phyloP scores from a whole-genome alignment of 2,113 vertebrate species.

The Gallinago paraguaiae region DNA sequence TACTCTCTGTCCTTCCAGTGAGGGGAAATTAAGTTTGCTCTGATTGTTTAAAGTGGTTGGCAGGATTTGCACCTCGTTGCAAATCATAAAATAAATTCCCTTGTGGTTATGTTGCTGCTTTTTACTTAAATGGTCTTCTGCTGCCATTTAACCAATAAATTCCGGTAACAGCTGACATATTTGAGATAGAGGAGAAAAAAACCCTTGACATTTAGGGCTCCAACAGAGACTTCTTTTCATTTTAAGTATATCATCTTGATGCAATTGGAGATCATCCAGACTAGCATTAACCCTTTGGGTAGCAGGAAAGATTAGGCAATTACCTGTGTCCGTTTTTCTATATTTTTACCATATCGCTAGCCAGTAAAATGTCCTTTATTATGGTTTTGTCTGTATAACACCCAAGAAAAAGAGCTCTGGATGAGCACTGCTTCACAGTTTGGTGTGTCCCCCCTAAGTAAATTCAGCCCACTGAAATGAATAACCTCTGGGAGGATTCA shows the following conservation, averaged over 20 bases:
- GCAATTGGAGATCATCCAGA: background rate
- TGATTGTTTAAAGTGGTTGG: slow-evolving; percentile 46
- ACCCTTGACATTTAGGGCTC: background rate
- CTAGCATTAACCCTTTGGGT: background rate
- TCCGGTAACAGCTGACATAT: slow-evolving; percentile 16
- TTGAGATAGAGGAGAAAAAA: background rate
- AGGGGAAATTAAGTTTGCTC: slow-evolving; percentile 33
- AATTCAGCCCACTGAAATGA: background rate
- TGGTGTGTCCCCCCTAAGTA: background rate
- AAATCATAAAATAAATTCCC: slow-evolving; percentile 43
- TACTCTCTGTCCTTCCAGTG: background rate
- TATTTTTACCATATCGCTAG: accelerated
- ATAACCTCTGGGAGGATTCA: background rate
- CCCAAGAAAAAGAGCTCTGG: background rate
- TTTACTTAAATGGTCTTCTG: slow-evolving; percentile 12
- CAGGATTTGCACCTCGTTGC: slow-evolving; percentile 44
- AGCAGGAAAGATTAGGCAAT: background rate
- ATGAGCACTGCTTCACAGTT: background rate
- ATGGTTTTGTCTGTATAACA: background rate
- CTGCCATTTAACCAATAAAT: slow-evolving; percentile 39
- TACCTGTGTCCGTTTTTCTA: background rate
- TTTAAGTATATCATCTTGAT: background rate
- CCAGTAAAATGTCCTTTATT: background rate
- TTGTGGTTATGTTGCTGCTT: slow-evolving; percentile 22
- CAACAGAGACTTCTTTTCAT: background rate